Evolutionary conservation across 2,113 vertebrate genomes (phyloP).

Genomic region (Sturnus vulgaris): DNA sequence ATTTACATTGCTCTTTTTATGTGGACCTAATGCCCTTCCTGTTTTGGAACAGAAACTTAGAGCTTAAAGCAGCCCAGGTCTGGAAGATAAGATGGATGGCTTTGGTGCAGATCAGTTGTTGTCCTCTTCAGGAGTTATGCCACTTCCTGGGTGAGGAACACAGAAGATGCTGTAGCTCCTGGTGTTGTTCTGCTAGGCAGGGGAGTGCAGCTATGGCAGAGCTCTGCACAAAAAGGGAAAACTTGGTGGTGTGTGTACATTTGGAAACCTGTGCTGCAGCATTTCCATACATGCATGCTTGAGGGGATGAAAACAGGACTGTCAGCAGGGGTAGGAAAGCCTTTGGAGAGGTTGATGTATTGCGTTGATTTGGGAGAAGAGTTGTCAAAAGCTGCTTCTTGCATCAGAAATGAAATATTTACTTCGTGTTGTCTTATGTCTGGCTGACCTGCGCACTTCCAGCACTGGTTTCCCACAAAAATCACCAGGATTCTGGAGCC

Average conservation of each 20-base stretch:
- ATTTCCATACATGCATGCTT: accelerated
- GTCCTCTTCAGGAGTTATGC: background rate
- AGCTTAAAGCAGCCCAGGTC: background rate
- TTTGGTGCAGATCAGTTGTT: background rate
- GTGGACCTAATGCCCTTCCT: background rate
- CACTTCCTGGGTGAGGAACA: background rate
- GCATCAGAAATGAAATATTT: background rate
- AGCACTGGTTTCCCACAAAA: background rate
- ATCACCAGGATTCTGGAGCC: background rate
- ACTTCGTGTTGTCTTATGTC: background rate
- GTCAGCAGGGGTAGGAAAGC: background rate
- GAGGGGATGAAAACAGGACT: background rate
- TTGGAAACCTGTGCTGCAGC: background rate
- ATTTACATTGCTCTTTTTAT: background rate
- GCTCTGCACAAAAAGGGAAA: background rate
- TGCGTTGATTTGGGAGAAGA: background rate
- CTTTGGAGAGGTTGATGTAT: background rate
- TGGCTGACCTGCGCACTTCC: background rate
- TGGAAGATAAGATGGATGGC: background rate
- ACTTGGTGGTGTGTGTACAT: accelerated
- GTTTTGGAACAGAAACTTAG: background rate
- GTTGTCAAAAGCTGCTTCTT: background rate
- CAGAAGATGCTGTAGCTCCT: background rate
- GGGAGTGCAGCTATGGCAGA: background rate
- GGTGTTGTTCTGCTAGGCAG: background rate